Conservation (phyloP, 1,140 invertebrate species). For the Zaprionus kolodkinae region DNA sequence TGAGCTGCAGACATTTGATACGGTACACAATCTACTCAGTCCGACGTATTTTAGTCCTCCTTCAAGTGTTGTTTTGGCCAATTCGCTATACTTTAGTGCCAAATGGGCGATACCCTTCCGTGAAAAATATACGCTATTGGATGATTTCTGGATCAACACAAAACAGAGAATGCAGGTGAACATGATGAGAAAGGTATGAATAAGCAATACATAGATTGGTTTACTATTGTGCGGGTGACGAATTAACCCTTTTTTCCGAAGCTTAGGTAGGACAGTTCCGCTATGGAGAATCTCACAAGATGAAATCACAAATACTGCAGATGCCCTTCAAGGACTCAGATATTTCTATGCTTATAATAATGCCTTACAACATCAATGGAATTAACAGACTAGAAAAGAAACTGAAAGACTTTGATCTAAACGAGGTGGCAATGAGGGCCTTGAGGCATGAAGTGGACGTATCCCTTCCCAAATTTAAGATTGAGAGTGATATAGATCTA, state of each 20-base stretch:
- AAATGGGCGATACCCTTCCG: slow-evolving; percentile 86
- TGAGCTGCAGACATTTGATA: slow-evolving; percentile 86
- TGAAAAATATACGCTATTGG: slow-evolving; percentile 69
- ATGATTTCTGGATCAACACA: slow-evolving; percentile 58
- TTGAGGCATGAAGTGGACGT: slow-evolving; percentile 83
- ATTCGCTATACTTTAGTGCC: slow-evolving; percentile 89
- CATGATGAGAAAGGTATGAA: slow-evolving; percentile 82
- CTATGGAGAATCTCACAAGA: slow-evolving; percentile 83
- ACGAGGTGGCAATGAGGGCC: slow-evolving; percentile 67
- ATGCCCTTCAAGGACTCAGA: slow-evolving; percentile 86
- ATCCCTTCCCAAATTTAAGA: slow-evolving; percentile 87
- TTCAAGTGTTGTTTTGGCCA: slow-evolving; percentile 86
- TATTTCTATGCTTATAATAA: slow-evolving; percentile 86
- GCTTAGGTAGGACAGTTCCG: slow-evolving; percentile 81
- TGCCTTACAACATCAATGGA: slow-evolving; percentile 87
- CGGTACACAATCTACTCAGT: slow-evolving; percentile 87
- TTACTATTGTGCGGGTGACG: no score
- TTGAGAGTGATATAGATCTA: slow-evolving; percentile 85
- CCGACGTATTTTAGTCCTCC: slow-evolving; percentile 67
- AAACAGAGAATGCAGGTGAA: slow-evolving; percentile 55
- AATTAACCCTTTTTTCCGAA: not conserved
- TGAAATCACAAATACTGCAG: slow-evolving; percentile 85
- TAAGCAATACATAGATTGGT: slow-evolving; percentile 81
- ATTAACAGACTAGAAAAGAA: slow-evolving; percentile 76
- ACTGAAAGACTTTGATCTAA: slow-evolving; percentile 44